These are phyloP conservation scores for Hirudinaria manillensis DNA, from an alignment of 2,888 invertebrate species.

Conservation along the genomic window DNA sequence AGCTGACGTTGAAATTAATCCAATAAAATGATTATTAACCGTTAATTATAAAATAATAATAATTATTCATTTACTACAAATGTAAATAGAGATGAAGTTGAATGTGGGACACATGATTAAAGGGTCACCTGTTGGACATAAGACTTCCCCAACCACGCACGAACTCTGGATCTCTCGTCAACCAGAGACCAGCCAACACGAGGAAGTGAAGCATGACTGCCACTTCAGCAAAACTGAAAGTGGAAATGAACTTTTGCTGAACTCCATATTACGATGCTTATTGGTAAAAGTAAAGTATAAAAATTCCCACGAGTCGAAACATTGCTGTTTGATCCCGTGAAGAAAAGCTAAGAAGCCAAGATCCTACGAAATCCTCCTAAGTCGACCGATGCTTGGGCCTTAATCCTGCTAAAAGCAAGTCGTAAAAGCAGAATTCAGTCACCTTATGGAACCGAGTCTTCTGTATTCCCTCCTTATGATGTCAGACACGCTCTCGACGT, in stretches of 20 bases:
- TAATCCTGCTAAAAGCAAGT: no score
- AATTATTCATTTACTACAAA: no score
- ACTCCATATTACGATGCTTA: neutral
- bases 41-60: no score
- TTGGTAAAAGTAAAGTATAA: neutral
- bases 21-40: no score
- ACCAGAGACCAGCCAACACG: conserved; percentile 35
- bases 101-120: no score
- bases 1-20: no score
- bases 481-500: conserved; percentile 39
- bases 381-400: no score
- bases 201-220: conserved; percentile 35
- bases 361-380: no score
- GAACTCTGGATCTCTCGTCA: conserved; percentile 35
- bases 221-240: conserved; percentile 33
- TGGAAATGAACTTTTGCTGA: neutral
- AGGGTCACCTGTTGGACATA: conserved; percentile 25
- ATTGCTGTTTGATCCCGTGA: no score
- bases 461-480: conserved; percentile 44
- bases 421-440: neutral
- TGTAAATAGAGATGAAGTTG: no score
- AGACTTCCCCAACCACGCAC: conserved; percentile 34
- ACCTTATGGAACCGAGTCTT: conserved; percentile 46
- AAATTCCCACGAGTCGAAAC: neutral
- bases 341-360: neutral